Conservation (phyloP, 2,888 invertebrate genomes). For the Pammene fasciana region DNA sequence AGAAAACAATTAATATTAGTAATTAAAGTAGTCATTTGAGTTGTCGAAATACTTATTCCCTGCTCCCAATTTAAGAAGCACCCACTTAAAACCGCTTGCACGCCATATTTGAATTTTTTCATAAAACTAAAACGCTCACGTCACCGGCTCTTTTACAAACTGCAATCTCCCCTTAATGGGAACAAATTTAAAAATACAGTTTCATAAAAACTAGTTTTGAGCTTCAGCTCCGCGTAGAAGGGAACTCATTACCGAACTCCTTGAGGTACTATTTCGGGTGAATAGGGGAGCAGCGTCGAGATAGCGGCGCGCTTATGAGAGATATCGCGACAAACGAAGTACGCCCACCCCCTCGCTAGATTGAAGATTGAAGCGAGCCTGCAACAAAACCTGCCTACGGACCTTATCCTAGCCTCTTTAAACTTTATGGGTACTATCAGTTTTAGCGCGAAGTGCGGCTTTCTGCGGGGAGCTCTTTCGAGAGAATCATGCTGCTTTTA, state of each 20-base stretch:
- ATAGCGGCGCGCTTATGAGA: constrained; percentile 75
- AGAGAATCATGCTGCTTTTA: constrained; percentile 10
- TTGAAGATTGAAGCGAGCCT: constrained; percentile 38
- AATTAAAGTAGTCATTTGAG: too few relatives aligned
- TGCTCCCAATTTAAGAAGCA: constrained; percentile 10
- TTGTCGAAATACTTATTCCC: background rate
- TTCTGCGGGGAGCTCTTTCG: constrained; percentile 15
- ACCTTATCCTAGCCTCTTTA: constrained; percentile 34
- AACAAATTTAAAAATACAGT: constrained; percentile 70
- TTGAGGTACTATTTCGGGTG: constrained; percentile 80
- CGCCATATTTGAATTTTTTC: constrained; percentile 2
- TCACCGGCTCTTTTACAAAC: constrained; percentile 13
- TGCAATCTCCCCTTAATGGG: constrained; percentile 41
- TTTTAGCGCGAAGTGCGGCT: constrained; percentile 20
- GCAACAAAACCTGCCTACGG: constrained; percentile 32
- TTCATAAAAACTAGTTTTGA: constrained; percentile 64
- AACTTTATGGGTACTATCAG: constrained; percentile 40
- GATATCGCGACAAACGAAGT: constrained; percentile 81
- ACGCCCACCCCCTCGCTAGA: constrained; percentile 49
- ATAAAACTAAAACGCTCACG: constrained; percentile 23
- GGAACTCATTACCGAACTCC: constrained; percentile 80
- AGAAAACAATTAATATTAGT: too few relatives aligned
- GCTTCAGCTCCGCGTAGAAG: constrained; percentile 65
- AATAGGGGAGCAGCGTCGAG: constrained; percentile 71
- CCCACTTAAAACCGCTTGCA: constrained; percentile 10